Evolutionary conservation across 2,113 vertebrate species (phyloP).

Genomic region (Cyanistes caeruleus): DNA sequence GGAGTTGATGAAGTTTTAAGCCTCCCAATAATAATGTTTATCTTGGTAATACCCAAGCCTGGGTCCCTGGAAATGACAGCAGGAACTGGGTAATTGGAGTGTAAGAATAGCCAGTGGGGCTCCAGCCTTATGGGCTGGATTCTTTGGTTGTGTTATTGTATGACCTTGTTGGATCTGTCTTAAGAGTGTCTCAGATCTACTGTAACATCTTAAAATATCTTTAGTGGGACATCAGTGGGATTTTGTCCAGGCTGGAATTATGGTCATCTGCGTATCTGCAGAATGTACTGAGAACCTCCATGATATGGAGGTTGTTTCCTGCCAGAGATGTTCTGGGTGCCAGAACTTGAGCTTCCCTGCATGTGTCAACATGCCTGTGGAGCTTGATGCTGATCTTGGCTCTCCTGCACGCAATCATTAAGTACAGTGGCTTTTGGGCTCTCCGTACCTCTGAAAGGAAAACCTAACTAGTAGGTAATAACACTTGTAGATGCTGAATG

Average conservation of each 20-base stretch:
- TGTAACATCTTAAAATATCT: background rate
- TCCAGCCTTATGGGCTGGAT: background rate
- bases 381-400: background rate
- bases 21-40: slow-evolving; percentile 19
- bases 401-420: background rate
- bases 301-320: background rate
- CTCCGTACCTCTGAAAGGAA: background rate
- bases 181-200: background rate
- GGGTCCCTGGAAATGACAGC: background rate
- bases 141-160: rapidly evolving
- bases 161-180: background rate
- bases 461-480: background rate
- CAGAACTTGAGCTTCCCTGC: background rate
- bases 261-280: background rate
- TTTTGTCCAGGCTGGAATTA: background rate
- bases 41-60: slow-evolving; percentile 5
- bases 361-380: background rate
- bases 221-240: background rate
- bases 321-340: background rate
- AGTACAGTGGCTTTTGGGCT: background rate
- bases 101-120: background rate
- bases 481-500: rapidly evolving
- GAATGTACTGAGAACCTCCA: rapidly evolving
- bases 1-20: slow-evolving; percentile 21
- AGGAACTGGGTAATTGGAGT: background rate